A percentile compares a stretch with the other conserved stretches of the same genome.
Conservation (phyloP, 2,888 invertebrate genomes). For the Eledone cirrhosa region DNA sequence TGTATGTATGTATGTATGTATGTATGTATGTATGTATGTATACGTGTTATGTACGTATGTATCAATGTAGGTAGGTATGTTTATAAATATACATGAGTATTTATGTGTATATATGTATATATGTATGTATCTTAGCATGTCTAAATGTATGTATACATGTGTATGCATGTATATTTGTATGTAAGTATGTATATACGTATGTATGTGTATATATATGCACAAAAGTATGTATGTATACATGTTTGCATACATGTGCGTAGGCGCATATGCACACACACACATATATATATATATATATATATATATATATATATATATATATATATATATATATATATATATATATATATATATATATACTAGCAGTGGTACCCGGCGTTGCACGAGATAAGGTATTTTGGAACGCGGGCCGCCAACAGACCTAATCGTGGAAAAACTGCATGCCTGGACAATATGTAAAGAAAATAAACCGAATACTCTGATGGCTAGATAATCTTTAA, state of each 20-base stretch:
- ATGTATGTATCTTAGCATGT: not conserved
- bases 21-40: not conserved
- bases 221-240: not conserved
- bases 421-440: no score
- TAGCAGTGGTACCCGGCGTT: no score
- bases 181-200: not conserved
- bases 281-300: constrained; percentile 6
- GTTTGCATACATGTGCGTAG: not conserved
- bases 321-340: constrained; percentile 6
- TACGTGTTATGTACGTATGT: not conserved
- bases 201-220: not conserved
- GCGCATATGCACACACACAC: not conserved
- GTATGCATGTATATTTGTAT: not conserved
- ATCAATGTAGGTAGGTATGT: not conserved
- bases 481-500: no score
- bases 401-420: no score
- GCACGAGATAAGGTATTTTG: no score
- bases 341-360: not conserved
- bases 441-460: no score
- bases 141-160: not conserved
- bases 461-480: no score
- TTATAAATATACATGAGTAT: not conserved
- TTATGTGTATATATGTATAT: not conserved
- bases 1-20: not conserved
- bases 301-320: constrained; percentile 6